These are phyloP conservation scores for Pseudopipra pipra DNA, from an alignment of 2,113 vertebrate species.

Conservation along the genomic window DNA sequence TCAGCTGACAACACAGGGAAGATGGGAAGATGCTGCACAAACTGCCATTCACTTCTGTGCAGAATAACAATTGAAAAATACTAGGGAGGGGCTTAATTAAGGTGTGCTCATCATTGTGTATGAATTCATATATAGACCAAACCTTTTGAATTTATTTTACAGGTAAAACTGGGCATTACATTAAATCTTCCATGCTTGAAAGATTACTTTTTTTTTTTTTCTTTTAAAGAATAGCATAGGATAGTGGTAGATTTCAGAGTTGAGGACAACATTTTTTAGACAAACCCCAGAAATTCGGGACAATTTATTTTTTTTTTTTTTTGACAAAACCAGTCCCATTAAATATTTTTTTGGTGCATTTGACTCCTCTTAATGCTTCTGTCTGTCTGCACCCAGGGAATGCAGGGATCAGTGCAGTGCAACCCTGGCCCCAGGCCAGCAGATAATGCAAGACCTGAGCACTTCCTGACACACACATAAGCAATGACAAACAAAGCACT, in stretches of 20 bases:
- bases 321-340: not conserved
- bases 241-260: not conserved
- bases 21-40: not conserved
- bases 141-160: not conserved
- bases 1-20: not conserved
- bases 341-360: not conserved
- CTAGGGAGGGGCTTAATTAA: not conserved
- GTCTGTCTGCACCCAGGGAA: not conserved
- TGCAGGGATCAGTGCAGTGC: not conserved
- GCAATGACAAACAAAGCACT: not conserved
- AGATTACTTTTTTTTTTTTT: not conserved
- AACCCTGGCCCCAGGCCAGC: not conserved
- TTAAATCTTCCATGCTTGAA: not conserved
- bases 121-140: not conserved
- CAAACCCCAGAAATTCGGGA: not conserved
- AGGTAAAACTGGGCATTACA: not conserved
- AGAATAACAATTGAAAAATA: not conserved
- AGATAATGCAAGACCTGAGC: not conserved
- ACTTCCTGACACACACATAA: not conserved
- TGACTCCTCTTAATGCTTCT: not conserved
- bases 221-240: not conserved
- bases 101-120: not conserved
- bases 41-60: not conserved
- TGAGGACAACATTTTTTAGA: not conserved
- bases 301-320: not conserved